A percentile compares a stretch with the other conserved stretches of the same genome.
phyloP scores from a whole-genome alignment of 2,888 invertebrate species.

The Melipona beecheii region DNA sequence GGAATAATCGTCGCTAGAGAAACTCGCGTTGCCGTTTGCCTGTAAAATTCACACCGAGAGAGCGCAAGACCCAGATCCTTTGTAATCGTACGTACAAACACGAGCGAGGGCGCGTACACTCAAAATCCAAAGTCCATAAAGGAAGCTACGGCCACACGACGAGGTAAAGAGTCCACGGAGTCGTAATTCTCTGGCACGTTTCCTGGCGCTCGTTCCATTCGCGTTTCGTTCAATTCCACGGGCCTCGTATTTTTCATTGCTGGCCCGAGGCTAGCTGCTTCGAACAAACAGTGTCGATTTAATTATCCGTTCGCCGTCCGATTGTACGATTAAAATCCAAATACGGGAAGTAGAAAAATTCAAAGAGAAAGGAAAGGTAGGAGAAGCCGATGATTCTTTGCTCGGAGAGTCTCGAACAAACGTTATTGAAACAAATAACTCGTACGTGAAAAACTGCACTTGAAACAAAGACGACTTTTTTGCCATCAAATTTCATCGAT shows the following conservation, averaged over 20 bases:
- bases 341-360: background rate
- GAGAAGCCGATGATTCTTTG: background rate
- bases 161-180: background rate
- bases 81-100: background rate
- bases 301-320: background rate
- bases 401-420: background rate
- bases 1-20: background rate
- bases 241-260: conserved; percentile 18
- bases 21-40: conserved; percentile 4
- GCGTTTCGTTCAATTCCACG: conserved; percentile 6
- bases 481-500: no score
- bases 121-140: background rate
- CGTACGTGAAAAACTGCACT: no score
- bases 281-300: conserved; percentile 23
- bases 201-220: background rate
- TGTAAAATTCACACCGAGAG: background rate
- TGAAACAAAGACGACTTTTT: no score
- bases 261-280: background rate
- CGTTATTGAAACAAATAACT: no score
- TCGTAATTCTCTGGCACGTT: conserved; percentile 1
- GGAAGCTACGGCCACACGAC: background rate
- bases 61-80: background rate
- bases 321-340: conserved; percentile 1
- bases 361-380: background rate
- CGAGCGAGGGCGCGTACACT: background rate